Percentiles rank a stretch among this genome's conserved stretches.
Conservation (phyloP, 2,888 invertebrate species). For the Sipha maydis region DNA sequence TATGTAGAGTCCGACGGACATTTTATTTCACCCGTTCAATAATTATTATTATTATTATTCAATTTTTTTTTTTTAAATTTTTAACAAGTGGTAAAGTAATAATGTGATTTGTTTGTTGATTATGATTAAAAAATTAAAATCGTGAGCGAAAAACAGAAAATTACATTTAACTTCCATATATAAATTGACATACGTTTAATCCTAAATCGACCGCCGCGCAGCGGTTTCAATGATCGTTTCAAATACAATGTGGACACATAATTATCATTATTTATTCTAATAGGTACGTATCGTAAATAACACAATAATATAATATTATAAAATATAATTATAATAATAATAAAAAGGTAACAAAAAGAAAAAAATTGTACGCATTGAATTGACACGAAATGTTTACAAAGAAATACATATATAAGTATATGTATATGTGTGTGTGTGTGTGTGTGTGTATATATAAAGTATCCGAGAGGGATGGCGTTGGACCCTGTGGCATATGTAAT, state of each 20-base stretch:
- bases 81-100: constrained; percentile 59
- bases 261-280: not conserved
- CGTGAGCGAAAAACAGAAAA: constrained; percentile 56
- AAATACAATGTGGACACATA: not conserved
- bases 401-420: constrained; percentile 1
- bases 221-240: constrained; percentile 18
- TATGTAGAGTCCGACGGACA: constrained; percentile 37
- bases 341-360: constrained; percentile 25
- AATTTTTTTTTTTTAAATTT: not conserved
- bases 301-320: constrained; percentile 40
- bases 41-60: constrained; percentile 23
- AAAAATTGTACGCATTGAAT: constrained; percentile 54
- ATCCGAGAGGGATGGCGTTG: constrained; percentile 43
- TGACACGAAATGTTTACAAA: constrained; percentile 54
- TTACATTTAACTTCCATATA: constrained; percentile 48
- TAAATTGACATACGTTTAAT: constrained; percentile 57
- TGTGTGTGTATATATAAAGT: constrained; percentile 9
- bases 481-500: constrained; percentile 45
- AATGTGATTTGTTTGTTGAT: constrained; percentile 51
- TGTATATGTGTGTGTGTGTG: not conserved
- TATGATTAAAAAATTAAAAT: constrained; percentile 37
- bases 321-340: constrained; percentile 49
- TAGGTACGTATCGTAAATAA: constrained; percentile 20
- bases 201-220: not conserved
- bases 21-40: not conserved